These are phyloP conservation scores for Chaetoderma sp. DNA, from an alignment of 2,888 invertebrate genomes.

Conservation along the genomic window DNA sequence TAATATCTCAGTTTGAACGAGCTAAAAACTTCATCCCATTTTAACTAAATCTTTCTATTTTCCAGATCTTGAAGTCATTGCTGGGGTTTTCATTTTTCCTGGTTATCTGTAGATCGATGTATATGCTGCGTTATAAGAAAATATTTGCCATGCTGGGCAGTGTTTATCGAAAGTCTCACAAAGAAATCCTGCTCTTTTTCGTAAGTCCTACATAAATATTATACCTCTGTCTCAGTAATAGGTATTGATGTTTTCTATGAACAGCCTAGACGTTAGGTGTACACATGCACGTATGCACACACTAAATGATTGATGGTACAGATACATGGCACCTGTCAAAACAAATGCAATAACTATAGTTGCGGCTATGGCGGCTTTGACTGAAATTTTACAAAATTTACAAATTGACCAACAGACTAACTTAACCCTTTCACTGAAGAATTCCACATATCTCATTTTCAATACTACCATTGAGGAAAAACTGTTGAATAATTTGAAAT, in stretches of 20 bases:
- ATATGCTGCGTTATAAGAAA: conserved; percentile 53
- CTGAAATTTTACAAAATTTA: too few species aligned
- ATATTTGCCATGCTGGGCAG: conserved; percentile 56
- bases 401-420: too few species aligned
- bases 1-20: too few species aligned
- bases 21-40: too few species aligned
- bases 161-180: conserved; percentile 52
- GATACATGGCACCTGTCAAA: too few species aligned
- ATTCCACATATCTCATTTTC: too few species aligned
- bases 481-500: too few species aligned
- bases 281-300: neutral
- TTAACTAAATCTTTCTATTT: too few species aligned
- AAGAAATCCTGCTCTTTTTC: conserved; percentile 54
- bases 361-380: too few species aligned
- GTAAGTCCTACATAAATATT: conserved; percentile 42
- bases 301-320: neutral
- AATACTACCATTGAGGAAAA: too few species aligned
- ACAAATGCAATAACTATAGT: too few species aligned
- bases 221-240: neutral
- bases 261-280: neutral
- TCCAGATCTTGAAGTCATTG: conserved; percentile 52
- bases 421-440: too few species aligned
- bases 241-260: neutral
- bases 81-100: conserved; percentile 58
- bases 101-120: conserved; percentile 49